A percentile compares a stretch with the other conserved stretches of the same genome.
These are phyloP conservation scores for Rhamnusium bicolor DNA, from an alignment of 2,888 invertebrate species.

Conservation along the genomic window DNA sequence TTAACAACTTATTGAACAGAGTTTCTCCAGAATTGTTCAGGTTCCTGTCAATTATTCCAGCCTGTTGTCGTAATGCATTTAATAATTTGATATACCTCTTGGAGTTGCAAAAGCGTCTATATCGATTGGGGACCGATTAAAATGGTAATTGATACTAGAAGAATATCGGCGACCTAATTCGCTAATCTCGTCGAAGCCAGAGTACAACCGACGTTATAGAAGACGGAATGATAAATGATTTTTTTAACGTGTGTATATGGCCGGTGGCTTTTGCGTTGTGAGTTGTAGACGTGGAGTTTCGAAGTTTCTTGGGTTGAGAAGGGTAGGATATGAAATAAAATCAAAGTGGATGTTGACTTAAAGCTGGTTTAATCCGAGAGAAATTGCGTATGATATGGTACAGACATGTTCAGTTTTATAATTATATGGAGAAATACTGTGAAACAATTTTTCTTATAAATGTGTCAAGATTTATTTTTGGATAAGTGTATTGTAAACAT, in stretches of 20 bases:
- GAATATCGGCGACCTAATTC: background rate
- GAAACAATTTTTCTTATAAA: too few species aligned
- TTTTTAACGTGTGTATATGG: background rate
- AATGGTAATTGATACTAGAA: background rate
- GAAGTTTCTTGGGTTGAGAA: background rate
- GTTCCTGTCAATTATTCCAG: background rate
- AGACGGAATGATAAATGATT: background rate
- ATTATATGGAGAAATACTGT: too few species aligned
- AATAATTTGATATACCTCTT: background rate
- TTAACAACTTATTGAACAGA: constrained; percentile 31
- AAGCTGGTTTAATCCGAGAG: background rate
- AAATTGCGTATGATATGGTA: too few species aligned
- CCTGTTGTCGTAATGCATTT: background rate
- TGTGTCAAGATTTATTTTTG: too few species aligned
- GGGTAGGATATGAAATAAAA: background rate
- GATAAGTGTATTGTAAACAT: too few species aligned
- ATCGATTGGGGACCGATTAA: background rate
- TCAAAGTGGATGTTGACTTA: background rate
- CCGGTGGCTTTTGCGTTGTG: background rate
- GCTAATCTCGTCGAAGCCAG: background rate
- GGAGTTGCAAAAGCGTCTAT: background rate
- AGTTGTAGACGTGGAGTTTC: background rate
- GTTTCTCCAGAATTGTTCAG: background rate
- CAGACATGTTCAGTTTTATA: too few species aligned
- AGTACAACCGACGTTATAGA: too few species aligned